Percentiles rank a stretch among this genome's conserved stretches.
Conservation (phyloP, 1,140 invertebrate species). For the Eriosoma lanigerum region DNA sequence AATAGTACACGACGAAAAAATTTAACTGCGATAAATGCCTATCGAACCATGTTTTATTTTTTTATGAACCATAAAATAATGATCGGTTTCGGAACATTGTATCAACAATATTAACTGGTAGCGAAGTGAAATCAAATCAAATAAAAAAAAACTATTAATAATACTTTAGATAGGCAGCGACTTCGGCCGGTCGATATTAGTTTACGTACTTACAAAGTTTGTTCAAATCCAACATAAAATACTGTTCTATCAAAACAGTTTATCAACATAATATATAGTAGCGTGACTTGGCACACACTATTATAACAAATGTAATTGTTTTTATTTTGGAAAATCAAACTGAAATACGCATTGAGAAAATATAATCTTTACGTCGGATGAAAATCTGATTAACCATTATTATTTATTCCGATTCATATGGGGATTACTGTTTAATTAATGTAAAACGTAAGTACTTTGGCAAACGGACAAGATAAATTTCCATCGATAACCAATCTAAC, state of each 20-base stretch:
- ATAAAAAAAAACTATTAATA: too few relatives aligned
- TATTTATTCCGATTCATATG: not conserved
- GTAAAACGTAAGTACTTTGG: not conserved
- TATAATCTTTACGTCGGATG: not conserved
- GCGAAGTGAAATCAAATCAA: too few relatives aligned
- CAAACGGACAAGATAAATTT: not conserved
- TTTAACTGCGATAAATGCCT: not conserved
- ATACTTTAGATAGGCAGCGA: not conserved
- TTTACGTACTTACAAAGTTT: too few relatives aligned
- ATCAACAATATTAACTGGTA: constrained; percentile 10
- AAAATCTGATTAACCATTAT: not conserved
- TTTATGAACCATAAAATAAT: not conserved
- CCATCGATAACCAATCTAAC: constrained; percentile 1
- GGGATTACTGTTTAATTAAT: not conserved
- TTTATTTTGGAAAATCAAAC: not conserved
- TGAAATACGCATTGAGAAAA: not conserved
- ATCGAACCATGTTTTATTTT: not conserved
- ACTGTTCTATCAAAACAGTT: not conserved
- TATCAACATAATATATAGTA: not conserved
- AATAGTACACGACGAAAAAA: too few relatives aligned
- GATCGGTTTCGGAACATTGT: not conserved
- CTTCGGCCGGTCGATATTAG: not conserved
- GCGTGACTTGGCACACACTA: not conserved
- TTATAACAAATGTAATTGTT: not conserved
- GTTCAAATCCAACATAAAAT: not conserved